phyloP scores from a whole-genome alignment of 2,113 vertebrate genomes.

The Ancistrus triradiatus region DNA sequence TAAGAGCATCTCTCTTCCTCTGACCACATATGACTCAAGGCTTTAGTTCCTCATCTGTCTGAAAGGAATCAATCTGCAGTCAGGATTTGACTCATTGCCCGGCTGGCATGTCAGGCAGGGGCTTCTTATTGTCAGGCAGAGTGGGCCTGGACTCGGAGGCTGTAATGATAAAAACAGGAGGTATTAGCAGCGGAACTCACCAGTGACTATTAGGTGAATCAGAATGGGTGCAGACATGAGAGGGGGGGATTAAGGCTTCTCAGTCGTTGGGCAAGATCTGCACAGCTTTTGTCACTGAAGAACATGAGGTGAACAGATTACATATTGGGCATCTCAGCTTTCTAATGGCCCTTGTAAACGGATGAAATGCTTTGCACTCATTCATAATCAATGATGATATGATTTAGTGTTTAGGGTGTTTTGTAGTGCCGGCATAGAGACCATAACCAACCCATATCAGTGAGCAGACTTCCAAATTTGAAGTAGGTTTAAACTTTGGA shows the following conservation, averaged over 20 bases:
- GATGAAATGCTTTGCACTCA: too few species aligned
- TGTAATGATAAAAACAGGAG: slow-evolving; percentile 13
- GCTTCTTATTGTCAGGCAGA: slow-evolving; percentile 9
- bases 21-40: slow-evolving; percentile 28
- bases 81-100: slow-evolving; percentile 36
- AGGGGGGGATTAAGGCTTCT: background rate
- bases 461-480: too few species aligned
- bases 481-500: too few species aligned
- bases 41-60: slow-evolving; percentile 38
- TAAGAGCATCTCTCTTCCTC: slow-evolving; percentile 32
- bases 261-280: background rate
- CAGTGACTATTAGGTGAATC: slow-evolving; percentile 36
- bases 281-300: background rate
- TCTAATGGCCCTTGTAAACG: too few species aligned
- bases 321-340: too few species aligned
- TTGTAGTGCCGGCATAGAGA: too few species aligned
- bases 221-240: slow-evolving; percentile 21
- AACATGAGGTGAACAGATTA: too few species aligned
- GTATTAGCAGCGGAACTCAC: slow-evolving; percentile 28
- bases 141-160: slow-evolving; percentile 5
- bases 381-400: too few species aligned
- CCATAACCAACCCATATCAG: too few species aligned
- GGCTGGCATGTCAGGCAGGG: slow-evolving; percentile 13
- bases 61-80: slow-evolving; percentile 16
- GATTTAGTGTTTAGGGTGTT: too few species aligned